Evolutionary conservation across 2,113 vertebrate species (phyloP).

Genomic region (Rhabdornis inornatus): DNA sequence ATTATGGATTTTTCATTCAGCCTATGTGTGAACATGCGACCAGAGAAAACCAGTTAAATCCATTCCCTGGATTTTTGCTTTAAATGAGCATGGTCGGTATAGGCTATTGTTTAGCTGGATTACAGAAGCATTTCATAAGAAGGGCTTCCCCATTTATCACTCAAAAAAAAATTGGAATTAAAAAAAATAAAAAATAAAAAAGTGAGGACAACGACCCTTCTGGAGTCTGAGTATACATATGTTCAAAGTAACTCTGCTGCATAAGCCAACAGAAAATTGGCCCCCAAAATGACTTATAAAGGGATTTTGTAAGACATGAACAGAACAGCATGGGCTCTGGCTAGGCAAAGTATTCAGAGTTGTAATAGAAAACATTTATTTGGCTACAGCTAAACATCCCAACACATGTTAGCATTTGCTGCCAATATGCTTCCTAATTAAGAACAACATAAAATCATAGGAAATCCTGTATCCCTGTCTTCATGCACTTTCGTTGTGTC

Average conservation of each 20-base stretch:
- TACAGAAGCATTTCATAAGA: slow-evolving; percentile 15
- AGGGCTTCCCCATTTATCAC: slow-evolving; percentile 13
- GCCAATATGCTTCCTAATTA: slow-evolving; percentile 89
- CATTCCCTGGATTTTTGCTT: neutral
- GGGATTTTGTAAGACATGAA: slow-evolving; percentile 82
- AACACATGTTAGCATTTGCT: slow-evolving; percentile 89
- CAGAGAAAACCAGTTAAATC: neutral
- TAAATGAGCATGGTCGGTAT: neutral
- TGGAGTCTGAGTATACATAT: slow-evolving; percentile 63
- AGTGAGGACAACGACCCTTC: slow-evolving; percentile 60
- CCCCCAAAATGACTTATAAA: slow-evolving; percentile 85
- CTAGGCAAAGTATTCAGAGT: slow-evolving; percentile 82
- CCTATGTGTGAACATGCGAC: slow-evolving; percentile 18
- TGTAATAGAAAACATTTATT: slow-evolving; percentile 95
- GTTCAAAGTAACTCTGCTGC: slow-evolving; percentile 67
- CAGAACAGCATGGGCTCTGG: slow-evolving; percentile 85
- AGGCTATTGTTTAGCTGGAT: neutral
- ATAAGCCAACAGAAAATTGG: slow-evolving; percentile 82
- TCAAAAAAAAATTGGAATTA: neutral
- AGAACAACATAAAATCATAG: slow-evolving; percentile 88
- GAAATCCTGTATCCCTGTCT: slow-evolving; percentile 81
- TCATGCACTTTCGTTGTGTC: slow-evolving; percentile 67
- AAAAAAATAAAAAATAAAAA: neutral
- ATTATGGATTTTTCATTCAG: slow-evolving; percentile 38
- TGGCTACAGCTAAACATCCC: slow-evolving; percentile 86